Percentiles rank a stretch among this genome's conserved stretches.
Evolutionary conservation across 2,888 invertebrate genomes (phyloP).

Genomic region (Nephrotoma guestfalica): DNA sequence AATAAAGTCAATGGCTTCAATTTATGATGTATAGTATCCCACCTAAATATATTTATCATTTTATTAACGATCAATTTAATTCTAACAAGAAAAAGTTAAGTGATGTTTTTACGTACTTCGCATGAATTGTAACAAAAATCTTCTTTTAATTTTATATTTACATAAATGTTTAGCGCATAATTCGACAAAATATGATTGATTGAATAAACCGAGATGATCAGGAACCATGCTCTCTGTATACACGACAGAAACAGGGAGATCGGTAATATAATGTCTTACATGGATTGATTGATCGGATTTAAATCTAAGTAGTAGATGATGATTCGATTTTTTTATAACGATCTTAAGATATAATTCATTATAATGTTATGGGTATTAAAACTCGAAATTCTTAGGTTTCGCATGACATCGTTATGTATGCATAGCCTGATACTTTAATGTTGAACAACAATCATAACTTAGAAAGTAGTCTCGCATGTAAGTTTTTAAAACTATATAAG

Average conservation of each 20-base stretch:
- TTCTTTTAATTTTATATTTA: not conserved
- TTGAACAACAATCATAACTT: not conserved
- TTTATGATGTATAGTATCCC: not conserved
- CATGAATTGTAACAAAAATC: not conserved
- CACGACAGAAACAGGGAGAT: not conserved
- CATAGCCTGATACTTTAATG: not conserved
- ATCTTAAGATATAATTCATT: not conserved
- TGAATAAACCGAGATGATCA: not conserved
- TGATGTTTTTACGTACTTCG: not conserved
- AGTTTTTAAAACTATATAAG: not conserved
- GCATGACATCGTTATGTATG: not conserved
- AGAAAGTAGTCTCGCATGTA: not conserved
- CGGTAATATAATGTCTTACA: not conserved
- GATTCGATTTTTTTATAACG: not conserved
- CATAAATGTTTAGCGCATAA: not conserved
- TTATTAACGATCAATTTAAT: not conserved
- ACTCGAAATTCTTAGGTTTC: not conserved
- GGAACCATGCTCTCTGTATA: not conserved
- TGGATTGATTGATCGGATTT: not conserved
- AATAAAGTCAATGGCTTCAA: not conserved
- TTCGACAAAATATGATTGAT: not conserved
- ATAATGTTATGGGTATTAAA: not conserved
- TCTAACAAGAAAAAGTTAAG: not conserved
- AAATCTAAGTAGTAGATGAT: not conserved
- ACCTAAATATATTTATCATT: not conserved